A percentile compares a stretch with the other conserved stretches of the same genome.
Evolutionary conservation across 1,140 invertebrate genomes (phyloP).

Genomic region (Physella acuta): DNA sequence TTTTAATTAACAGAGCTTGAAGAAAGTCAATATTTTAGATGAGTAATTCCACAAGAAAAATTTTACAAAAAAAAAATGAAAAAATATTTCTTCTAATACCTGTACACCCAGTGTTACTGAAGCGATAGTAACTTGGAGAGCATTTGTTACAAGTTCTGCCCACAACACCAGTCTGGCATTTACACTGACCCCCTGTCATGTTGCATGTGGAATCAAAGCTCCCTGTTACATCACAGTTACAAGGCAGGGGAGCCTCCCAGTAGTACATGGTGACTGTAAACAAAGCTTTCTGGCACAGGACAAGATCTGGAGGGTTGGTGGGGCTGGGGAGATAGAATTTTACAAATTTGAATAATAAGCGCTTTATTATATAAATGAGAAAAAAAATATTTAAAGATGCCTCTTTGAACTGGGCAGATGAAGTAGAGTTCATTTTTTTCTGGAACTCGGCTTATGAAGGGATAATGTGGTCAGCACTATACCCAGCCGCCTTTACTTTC

Average conservation of each 20-base stretch:
- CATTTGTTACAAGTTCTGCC: slow-evolving; percentile 21
- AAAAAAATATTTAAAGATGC: not conserved
- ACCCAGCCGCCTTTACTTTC: too few relatives aligned
- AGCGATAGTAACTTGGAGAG: slow-evolving; percentile 12
- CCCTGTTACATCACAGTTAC: slow-evolving; percentile 22
- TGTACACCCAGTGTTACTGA: slow-evolving; percentile 19
- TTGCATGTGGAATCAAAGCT: slow-evolving; percentile 4
- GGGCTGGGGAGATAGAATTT: slow-evolving; percentile 8
- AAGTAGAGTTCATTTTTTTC: too few relatives aligned
- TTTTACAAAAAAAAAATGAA: too few relatives aligned
- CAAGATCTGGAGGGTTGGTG: not conserved
- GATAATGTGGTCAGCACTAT: too few relatives aligned
- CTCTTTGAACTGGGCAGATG: too few relatives aligned
- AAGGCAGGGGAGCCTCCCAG: slow-evolving; percentile 12
- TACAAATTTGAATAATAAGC: not conserved
- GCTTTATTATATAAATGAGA: not conserved
- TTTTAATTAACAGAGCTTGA: too few relatives aligned
- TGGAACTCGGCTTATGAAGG: too few relatives aligned
- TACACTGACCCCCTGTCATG: slow-evolving; percentile 19
- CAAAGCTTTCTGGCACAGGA: slow-evolving; percentile 7
- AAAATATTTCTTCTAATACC: too few relatives aligned
- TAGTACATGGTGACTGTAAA: slow-evolving; percentile 23
- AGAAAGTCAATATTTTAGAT: too few relatives aligned
- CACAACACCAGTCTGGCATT: slow-evolving; percentile 13
- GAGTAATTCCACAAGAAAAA: too few relatives aligned